Conservation (phyloP, 2,797 vertebrate genomes). For the Artibeus lituratus region DNA sequence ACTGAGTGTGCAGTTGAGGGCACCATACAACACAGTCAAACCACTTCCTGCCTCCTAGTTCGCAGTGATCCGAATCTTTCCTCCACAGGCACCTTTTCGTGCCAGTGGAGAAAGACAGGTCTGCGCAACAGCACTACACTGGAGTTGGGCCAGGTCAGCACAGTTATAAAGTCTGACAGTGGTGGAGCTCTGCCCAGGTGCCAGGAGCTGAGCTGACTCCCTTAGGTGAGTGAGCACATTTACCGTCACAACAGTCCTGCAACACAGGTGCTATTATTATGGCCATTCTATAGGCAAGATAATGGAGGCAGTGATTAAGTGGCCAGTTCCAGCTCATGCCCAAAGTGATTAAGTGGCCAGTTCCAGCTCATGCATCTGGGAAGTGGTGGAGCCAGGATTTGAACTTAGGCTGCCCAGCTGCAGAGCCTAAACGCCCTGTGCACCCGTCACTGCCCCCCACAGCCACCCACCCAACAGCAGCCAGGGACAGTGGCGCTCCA, state of each 20-base stretch:
- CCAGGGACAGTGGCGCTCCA: background rate
- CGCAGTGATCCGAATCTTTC: background rate
- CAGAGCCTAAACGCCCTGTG: background rate
- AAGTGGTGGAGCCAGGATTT: background rate
- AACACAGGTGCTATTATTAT: background rate
- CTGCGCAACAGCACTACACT: background rate
- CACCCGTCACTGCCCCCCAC: background rate
- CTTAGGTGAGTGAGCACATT: background rate
- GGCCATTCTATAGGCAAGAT: background rate
- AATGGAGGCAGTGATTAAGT: background rate
- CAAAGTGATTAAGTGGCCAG: background rate
- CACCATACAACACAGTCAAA: background rate
- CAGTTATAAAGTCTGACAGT: background rate
- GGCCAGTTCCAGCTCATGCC: background rate
- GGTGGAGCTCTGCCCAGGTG: background rate
- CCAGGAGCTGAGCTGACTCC: background rate
- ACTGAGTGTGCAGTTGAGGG: background rate
- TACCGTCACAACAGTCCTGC: background rate
- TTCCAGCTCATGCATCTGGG: background rate
- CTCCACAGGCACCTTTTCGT: background rate
- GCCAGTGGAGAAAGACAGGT: background rate
- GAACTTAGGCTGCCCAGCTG: background rate
- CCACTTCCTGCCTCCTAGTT: constrained; percentile 32
- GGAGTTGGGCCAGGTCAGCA: background rate
- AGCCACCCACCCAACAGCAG: background rate